Conservation (phyloP, 2,888 invertebrate species). For the Acanthacorydalis orientalis region DNA sequence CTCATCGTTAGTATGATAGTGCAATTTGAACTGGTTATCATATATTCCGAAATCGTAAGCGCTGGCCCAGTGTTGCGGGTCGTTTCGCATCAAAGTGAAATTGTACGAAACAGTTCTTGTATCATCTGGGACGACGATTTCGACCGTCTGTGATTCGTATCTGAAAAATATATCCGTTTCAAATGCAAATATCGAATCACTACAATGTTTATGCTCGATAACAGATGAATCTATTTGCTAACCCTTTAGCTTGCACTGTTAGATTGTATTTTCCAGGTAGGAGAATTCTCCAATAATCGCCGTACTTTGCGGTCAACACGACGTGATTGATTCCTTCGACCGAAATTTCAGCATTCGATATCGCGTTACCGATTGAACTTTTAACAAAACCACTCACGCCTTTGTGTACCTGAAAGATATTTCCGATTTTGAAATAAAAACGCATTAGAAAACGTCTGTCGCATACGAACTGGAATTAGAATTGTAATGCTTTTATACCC, state of each 20-base stretch:
- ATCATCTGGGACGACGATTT: constrained; percentile 38
- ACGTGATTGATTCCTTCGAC: constrained; percentile 61
- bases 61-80: constrained; percentile 68
- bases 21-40: constrained; percentile 45
- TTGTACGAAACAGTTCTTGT: constrained; percentile 45
- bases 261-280: constrained; percentile 73
- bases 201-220: not conserved
- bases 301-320: constrained; percentile 47
- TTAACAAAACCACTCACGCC: constrained; percentile 74
- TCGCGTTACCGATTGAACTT: constrained; percentile 60
- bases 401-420: constrained; percentile 50
- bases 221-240: constrained; percentile 10
- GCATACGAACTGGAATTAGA: too few relatives aligned
- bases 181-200: not conserved
- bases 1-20: constrained; percentile 48
- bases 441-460: not conserved
- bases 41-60: constrained; percentile 58
- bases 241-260: constrained; percentile 55
- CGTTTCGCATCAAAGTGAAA: constrained; percentile 66
- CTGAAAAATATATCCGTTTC: constrained; percentile 21
- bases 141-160: constrained; percentile 43
- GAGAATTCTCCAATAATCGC: constrained; percentile 88
- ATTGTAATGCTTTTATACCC: too few relatives aligned
- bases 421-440: not conserved
- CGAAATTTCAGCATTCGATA: constrained; percentile 54